Conservation (phyloP, 2,113 vertebrate genomes). For the Oncorhynchus keta region DNA sequence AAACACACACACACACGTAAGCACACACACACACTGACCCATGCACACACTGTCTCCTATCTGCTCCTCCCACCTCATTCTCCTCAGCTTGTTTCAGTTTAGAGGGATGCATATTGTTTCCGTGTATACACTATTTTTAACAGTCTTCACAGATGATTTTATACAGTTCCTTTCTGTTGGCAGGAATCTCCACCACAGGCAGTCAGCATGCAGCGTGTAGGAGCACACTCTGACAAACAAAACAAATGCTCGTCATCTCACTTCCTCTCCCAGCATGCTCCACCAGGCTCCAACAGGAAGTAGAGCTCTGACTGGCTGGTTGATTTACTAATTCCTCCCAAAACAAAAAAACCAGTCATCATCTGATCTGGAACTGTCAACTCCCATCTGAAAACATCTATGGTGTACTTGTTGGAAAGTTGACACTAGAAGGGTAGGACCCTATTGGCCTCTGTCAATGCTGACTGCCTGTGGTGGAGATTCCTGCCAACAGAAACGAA, state of each 20-base stretch:
- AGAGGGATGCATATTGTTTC: background rate
- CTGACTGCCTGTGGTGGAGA: too few species aligned
- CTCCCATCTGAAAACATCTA: background rate
- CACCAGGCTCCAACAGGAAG: background rate
- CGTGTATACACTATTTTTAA: background rate
- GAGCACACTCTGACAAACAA: background rate
- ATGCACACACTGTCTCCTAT: too few species aligned
- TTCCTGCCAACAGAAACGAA: too few species aligned
- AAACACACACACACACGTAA: too few species aligned
- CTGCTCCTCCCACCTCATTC: too few species aligned
- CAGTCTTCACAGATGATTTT: background rate
- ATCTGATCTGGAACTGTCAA: slow-evolving; percentile 39
- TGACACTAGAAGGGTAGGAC: background rate
- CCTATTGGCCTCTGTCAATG: background rate
- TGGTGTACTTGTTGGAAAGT: background rate
- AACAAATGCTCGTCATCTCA: background rate
- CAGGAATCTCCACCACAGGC: background rate
- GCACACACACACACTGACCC: too few species aligned
- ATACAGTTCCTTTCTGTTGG: background rate
- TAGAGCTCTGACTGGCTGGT: slow-evolving; percentile 52
- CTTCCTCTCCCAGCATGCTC: slow-evolving; percentile 57
- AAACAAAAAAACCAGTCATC: slow-evolving; percentile 53
- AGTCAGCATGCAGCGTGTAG: background rate
- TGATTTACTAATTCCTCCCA: slow-evolving; percentile 51
- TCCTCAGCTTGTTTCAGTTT: too few species aligned